Percentiles rank a stretch among this genome's conserved stretches.
Conservation (phyloP, 2,797 vertebrate genomes). For the Acanthurus lineatus region DNA sequence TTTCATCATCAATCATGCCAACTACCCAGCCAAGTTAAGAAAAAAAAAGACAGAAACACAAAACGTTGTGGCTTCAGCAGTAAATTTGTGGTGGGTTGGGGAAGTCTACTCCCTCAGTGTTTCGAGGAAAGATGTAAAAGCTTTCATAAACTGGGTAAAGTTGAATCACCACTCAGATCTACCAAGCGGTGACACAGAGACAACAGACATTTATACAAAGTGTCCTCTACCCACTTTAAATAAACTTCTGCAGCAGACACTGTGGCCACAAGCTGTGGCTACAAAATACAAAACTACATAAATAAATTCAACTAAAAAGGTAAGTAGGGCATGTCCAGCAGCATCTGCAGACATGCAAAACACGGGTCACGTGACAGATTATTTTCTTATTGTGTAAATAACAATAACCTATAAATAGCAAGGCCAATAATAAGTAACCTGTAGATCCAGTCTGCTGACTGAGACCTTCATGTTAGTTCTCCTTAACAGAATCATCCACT, state of each 20-base stretch:
- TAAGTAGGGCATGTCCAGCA: neutral
- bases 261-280: neutral
- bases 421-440: neutral
- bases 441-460: neutral
- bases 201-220: neutral
- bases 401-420: neutral
- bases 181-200: neutral
- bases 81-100: neutral
- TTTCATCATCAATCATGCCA: constrained; percentile 30
- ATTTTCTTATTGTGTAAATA: too few species aligned
- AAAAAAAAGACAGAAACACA: constrained; percentile 8
- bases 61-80: neutral
- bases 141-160: neutral
- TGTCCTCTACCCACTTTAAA: neutral
- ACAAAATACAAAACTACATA: neutral
- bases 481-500: neutral
- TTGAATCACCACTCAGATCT: neutral
- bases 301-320: neutral
- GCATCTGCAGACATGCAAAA: neutral
- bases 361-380: neutral
- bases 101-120: neutral
- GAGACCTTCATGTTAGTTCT: neutral
- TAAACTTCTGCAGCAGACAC: neutral
- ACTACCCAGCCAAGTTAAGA: neutral
- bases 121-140: constrained; percentile 10